Conservation (phyloP, 2,113 vertebrate genomes). For the Laticauda colubrina region DNA sequence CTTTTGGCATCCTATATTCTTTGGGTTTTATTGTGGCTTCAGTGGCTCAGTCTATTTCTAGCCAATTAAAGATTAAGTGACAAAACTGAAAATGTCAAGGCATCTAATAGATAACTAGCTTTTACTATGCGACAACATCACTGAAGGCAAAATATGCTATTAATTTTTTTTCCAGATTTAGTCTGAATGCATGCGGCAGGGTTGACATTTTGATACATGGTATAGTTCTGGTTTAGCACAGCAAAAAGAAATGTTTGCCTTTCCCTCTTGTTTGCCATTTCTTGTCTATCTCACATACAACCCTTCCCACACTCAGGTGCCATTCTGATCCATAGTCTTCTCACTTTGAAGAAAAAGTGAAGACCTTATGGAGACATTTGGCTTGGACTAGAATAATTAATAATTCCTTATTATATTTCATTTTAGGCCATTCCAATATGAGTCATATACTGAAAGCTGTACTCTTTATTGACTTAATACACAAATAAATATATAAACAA, state of each 20-base stretch:
- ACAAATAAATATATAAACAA: not conserved
- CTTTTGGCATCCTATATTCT: not conserved
- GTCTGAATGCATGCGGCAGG: not conserved
- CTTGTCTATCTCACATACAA: not conserved
- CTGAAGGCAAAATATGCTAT: not conserved
- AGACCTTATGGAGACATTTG: not conserved
- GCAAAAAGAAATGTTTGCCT: not conserved
- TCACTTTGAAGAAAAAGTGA: not conserved
- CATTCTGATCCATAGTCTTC: not conserved
- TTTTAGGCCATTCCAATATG: not conserved
- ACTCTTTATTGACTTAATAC: not conserved
- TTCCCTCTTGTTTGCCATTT: not conserved
- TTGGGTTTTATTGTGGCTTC: not conserved
- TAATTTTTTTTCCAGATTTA: not conserved
- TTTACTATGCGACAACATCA: not conserved
- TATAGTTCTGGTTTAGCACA: not conserved
- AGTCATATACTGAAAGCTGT: not conserved
- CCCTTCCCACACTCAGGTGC: not conserved
- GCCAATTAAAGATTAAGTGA: not conserved
- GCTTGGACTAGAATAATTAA: not conserved
- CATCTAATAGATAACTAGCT: not conserved
- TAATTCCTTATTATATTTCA: not conserved
- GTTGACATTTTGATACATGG: not conserved
- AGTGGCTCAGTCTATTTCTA: not conserved
- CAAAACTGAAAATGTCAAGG: not conserved